phyloP scores from a whole-genome alignment of 2,797 vertebrate species.

The Streptopelia turtur region DNA sequence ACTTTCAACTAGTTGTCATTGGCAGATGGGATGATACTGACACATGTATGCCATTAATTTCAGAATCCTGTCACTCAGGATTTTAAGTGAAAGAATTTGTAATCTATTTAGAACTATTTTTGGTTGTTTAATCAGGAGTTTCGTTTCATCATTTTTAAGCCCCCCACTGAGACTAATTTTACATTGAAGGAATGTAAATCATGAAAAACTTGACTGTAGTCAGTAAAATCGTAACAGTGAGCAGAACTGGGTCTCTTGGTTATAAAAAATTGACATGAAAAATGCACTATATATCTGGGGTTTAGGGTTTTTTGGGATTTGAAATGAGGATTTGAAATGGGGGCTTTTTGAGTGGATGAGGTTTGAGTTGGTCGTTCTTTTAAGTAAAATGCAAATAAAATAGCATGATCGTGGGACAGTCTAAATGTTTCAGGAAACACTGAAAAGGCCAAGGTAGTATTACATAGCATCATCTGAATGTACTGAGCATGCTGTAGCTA shows the following conservation, averaged over 20 bases:
- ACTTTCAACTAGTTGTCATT: background rate
- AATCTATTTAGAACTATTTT: constrained; percentile 40
- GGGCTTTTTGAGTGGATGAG: background rate
- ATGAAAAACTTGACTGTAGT: background rate
- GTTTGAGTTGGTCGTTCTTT: background rate
- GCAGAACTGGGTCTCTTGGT: background rate
- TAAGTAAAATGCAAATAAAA: background rate
- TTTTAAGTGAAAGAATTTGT: constrained; percentile 23
- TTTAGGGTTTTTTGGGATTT: background rate
- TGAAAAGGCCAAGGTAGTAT: background rate
- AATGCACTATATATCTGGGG: background rate
- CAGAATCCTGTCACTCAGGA: background rate
- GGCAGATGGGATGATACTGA: background rate
- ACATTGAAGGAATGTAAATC: background rate
- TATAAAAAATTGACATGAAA: background rate
- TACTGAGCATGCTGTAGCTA: background rate
- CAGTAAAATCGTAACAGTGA: background rate
- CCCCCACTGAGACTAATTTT: constrained; percentile 19
- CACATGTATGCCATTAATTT: background rate
- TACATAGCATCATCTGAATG: background rate
- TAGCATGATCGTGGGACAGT: background rate
- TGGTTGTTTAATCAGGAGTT: background rate
- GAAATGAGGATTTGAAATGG: background rate
- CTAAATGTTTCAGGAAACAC: background rate
- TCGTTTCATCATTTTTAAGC: background rate